phyloP scores from a whole-genome alignment of 2,113 vertebrate species.

The Sinocyclocheilus rhinocerous region DNA sequence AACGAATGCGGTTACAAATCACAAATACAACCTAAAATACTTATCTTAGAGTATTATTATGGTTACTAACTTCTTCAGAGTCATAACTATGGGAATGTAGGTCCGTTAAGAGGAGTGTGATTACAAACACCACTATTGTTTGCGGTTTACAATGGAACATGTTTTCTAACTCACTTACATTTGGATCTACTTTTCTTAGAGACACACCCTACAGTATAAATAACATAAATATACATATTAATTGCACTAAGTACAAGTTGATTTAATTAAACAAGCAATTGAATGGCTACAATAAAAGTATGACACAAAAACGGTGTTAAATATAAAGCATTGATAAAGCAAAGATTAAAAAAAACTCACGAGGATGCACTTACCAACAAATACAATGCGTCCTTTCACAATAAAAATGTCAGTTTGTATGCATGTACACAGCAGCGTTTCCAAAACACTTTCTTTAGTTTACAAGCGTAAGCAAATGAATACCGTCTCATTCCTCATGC shows the following conservation, averaged over 20 bases:
- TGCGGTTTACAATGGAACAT: not conserved
- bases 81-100: not conserved
- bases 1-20: not conserved
- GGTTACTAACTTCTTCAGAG: not conserved
- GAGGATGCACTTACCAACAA: slow-evolving; percentile 3
- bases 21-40: not conserved
- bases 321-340: not conserved
- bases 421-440: not conserved
- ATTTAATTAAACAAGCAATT: not conserved
- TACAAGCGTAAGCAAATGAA: not conserved
- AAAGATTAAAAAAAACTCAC: not conserved
- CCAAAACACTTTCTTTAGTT: not conserved
- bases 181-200: not conserved
- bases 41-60: not conserved
- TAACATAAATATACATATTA: not conserved
- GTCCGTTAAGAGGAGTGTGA: not conserved
- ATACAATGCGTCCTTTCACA: not conserved
- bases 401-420: not conserved
- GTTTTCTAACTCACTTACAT: not conserved
- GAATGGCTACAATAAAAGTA: not conserved
- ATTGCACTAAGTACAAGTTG: not conserved
- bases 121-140: not conserved
- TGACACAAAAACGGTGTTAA: not conserved
- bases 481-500: not conserved
- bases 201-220: not conserved